Evolutionary conservation across 2,797 vertebrate species (phyloP).

Genomic region (Cichlasoma orientale): DNA sequence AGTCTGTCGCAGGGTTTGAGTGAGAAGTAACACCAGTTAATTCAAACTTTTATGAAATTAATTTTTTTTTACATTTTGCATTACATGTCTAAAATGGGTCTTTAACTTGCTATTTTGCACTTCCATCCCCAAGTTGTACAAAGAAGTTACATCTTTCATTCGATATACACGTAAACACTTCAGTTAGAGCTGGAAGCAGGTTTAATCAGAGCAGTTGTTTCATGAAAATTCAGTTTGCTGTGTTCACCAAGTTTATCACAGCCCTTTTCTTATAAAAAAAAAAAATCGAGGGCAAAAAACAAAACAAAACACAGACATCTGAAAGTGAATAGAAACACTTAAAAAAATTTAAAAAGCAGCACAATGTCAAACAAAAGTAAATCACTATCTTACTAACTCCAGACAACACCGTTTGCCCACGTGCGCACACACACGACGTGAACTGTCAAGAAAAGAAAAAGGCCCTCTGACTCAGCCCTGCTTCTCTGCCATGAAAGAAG

Average conservation of each 20-base stretch:
- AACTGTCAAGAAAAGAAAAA: slow-evolving; percentile 29
- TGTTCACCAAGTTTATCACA: neutral
- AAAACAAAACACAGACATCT: neutral
- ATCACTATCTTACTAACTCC: neutral
- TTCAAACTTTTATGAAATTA: neutral
- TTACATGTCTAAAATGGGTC: neutral
- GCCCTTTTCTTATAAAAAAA: neutral
- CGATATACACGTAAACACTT: slow-evolving; percentile 12
- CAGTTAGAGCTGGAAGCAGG: slow-evolving; percentile 14
- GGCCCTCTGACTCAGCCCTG: slow-evolving; percentile 26
- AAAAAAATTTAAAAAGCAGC: neutral
- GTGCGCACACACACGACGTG: slow-evolving; percentile 36
- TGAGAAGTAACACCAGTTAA: neutral
- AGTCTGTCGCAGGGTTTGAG: too few species aligned
- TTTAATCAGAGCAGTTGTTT: slow-evolving; percentile 17
- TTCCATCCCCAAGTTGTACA: neutral
- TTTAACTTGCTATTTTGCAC: neutral
- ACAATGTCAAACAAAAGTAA: slow-evolving; percentile 5
- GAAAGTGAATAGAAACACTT: neutral
- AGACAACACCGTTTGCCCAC: slow-evolving; percentile 12
- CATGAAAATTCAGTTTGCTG: slow-evolving; percentile 6
- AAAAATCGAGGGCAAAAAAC: neutral
- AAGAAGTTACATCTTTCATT: neutral
- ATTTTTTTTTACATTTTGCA: neutral
- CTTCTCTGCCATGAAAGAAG: slow-evolving; percentile 43